Evolutionary conservation across 2,797 vertebrate species (phyloP).

Genomic region (Oreochromis mossambicus): DNA sequence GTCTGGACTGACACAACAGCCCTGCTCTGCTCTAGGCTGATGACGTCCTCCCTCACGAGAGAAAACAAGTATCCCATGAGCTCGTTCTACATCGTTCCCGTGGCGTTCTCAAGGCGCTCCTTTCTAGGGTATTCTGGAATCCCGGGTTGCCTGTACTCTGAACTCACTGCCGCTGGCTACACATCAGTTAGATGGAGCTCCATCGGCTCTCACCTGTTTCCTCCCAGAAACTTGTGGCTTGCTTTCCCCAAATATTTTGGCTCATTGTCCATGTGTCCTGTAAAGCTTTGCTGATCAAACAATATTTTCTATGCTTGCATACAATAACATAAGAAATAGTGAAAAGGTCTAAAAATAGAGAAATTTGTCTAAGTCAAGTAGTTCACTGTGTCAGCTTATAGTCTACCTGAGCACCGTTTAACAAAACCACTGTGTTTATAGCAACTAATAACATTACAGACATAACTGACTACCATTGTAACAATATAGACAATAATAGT

Average conservation of each 20-base stretch:
- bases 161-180: neutral
- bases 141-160: accelerated
- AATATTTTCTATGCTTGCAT: neutral
- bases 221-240: neutral
- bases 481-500: neutral
- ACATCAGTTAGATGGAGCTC: neutral
- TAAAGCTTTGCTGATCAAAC: neutral
- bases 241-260: neutral
- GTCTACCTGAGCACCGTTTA: neutral
- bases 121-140: neutral
- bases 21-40: neutral
- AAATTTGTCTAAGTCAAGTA: neutral
- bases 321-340: accelerated
- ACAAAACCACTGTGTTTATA: neutral
- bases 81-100: neutral
- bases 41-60: neutral
- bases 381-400: neutral
- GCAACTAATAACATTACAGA: neutral
- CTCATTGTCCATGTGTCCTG: neutral
- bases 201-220: neutral
- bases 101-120: neutral
- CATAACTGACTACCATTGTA: neutral
- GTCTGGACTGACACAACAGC: neutral
- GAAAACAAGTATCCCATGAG: neutral
- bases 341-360: neutral